Evolutionary conservation across 2,888 invertebrate genomes (phyloP).

Genomic region (Serrognathus titanus): DNA sequence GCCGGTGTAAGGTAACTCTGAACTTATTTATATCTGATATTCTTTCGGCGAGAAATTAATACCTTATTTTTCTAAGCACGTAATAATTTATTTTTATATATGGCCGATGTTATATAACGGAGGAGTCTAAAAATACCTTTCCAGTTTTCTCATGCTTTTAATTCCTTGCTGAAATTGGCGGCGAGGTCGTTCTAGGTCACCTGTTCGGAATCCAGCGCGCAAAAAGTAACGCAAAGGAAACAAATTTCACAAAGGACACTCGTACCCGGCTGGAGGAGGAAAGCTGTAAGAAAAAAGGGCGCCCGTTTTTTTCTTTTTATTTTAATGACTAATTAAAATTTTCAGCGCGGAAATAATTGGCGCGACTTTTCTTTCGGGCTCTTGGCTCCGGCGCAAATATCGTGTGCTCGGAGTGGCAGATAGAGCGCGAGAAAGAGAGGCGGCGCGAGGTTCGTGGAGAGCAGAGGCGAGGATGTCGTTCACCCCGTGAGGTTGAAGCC

Average conservation of each 20-base stretch:
- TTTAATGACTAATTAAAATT: neutral
- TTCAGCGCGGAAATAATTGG: neutral
- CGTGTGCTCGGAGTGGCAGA: neutral
- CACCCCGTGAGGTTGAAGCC: constrained; percentile 43
- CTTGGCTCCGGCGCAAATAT: constrained; percentile 1
- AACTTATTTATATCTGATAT: too few species aligned
- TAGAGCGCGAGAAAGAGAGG: constrained; percentile 7
- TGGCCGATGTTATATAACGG: too few species aligned
- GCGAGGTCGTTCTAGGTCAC: neutral
- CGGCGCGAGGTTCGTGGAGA: constrained; percentile 15
- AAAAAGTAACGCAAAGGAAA: neutral
- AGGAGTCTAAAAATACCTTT: too few species aligned
- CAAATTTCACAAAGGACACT: neutral
- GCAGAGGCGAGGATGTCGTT: constrained; percentile 32
- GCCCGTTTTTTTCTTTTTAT: too few species aligned
- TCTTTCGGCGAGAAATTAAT: too few species aligned
- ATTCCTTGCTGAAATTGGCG: neutral
- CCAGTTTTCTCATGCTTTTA: too few species aligned
- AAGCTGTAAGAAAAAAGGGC: too few species aligned
- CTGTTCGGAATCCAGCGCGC: neutral
- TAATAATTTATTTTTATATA: too few species aligned
- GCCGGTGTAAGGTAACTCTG: too few species aligned
- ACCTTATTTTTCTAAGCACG: too few species aligned
- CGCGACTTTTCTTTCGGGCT: constrained; percentile 2
- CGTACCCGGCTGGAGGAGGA: neutral